Conservation (phyloP, 2,113 vertebrate species). For the Campylorhamphus procurvoides region DNA sequence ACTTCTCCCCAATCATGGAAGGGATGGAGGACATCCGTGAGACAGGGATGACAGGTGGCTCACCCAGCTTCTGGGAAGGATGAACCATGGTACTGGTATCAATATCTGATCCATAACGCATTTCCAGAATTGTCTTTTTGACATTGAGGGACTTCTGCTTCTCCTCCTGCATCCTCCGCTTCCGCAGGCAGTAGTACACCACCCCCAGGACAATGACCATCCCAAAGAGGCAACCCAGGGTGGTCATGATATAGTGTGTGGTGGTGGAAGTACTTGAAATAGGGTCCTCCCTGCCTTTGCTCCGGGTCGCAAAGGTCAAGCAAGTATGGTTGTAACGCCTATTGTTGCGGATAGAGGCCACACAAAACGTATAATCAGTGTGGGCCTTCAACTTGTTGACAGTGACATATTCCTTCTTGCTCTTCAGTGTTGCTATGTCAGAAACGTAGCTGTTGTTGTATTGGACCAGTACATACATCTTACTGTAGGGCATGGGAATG, state of each 20-base stretch:
- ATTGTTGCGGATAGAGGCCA: slow-evolving; percentile 90
- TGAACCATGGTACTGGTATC: slow-evolving; percentile 87
- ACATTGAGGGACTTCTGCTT: slow-evolving; percentile 95
- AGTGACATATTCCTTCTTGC: slow-evolving; percentile 86
- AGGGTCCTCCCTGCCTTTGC: slow-evolving; percentile 79
- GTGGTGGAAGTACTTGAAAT: slow-evolving; percentile 88
- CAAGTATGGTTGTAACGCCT: slow-evolving; percentile 97
- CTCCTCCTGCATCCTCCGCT: slow-evolving; percentile 90
- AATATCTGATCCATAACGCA: slow-evolving; percentile 96
- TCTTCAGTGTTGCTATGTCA: slow-evolving; percentile 90
- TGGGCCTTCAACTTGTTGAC: slow-evolving; percentile 87
- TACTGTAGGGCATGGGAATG: slow-evolving; percentile 92
- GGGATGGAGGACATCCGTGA: slow-evolving; percentile 92
- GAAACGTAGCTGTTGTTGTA: slow-evolving; percentile 89
- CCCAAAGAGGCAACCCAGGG: slow-evolving; percentile 94
- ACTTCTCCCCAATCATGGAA: slow-evolving; percentile 89
- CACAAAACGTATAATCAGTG: slow-evolving; percentile 94
- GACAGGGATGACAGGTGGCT: slow-evolving; percentile 86
- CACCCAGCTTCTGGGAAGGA: slow-evolving; percentile 87
- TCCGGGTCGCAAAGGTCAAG: slow-evolving; percentile 88
- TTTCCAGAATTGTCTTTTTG: slow-evolving; percentile 97
- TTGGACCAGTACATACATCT: slow-evolving; percentile 95
- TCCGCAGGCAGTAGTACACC: slow-evolving; percentile 94
- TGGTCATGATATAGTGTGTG: slow-evolving; percentile 99
- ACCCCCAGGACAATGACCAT: slow-evolving; percentile 97